Conservation (phyloP, 2,113 vertebrate genomes). For the Oncorhynchus masou region DNA sequence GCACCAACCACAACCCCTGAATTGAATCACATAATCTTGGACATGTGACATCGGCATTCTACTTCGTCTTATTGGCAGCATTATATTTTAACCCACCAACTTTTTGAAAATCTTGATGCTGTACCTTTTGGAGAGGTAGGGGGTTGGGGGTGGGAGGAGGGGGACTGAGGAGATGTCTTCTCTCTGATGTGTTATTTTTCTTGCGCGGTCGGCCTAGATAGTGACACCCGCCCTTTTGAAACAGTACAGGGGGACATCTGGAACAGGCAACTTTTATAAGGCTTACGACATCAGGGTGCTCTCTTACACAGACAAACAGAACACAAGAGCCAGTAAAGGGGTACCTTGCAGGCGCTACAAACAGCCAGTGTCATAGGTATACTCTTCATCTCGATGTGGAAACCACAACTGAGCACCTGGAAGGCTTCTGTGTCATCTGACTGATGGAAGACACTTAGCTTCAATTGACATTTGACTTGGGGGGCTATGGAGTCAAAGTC, state of each 20-base stretch:
- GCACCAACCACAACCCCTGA: conserved; percentile 3
- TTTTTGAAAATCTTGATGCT: not conserved
- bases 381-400: conserved; percentile 70
- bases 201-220: conserved; percentile 12
- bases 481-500: conserved; percentile 13
- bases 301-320: conserved; percentile 37
- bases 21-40: not conserved
- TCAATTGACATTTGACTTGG: conserved; percentile 31
- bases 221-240: conserved; percentile 7
- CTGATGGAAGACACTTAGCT: conserved; percentile 53
- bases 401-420: conserved; percentile 70
- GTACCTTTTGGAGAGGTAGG: not conserved
- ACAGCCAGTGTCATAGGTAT: conserved; percentile 66
- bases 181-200: conserved; percentile 12
- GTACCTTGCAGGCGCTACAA: conserved; percentile 51
- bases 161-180: not conserved
- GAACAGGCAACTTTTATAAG: conserved; percentile 16
- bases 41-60: not conserved
- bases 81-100: no score
- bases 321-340: conserved; percentile 30
- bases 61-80: not conserved
- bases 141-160: not conserved
- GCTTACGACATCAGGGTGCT: conserved; percentile 44
- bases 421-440: conserved; percentile 54
- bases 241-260: conserved; percentile 4